Evolutionary conservation across 2,888 invertebrate genomes (phyloP).

Genomic region (Andrena fulva): DNA sequence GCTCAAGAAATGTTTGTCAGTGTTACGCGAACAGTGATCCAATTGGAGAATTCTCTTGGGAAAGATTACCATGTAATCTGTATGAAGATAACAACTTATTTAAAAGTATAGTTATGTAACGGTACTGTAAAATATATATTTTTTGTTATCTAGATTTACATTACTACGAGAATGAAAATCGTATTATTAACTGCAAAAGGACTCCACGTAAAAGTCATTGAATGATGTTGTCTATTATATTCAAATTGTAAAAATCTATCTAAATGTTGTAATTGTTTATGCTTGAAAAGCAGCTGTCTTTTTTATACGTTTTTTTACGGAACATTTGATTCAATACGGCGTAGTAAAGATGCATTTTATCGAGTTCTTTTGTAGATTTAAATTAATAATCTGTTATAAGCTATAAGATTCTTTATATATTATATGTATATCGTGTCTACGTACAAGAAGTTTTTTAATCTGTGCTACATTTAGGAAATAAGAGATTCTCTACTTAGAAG

Average conservation of each 20-base stretch:
- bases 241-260: conserved; percentile 70
- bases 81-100: conserved; percentile 77
- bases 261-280: conserved; percentile 43
- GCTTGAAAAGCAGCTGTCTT: conserved; percentile 49
- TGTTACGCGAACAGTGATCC: conserved; percentile 82
- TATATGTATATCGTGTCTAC: conserved; percentile 59
- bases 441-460: conserved; percentile 46
- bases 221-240: conserved; percentile 64
- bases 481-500: conserved; percentile 38
- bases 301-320: conserved; percentile 17
- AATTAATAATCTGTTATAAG: conserved; percentile 73
- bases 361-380: conserved; percentile 72
- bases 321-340: conserved; percentile 21
- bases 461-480: conserved; percentile 46
- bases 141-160: conserved; percentile 81
- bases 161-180: conserved; percentile 54
- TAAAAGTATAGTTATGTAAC: conserved; percentile 77
- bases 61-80: conserved; percentile 62
- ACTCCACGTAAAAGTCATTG: conserved; percentile 60
- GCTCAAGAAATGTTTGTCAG: conserved; percentile 83
- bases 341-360: conserved; percentile 40
- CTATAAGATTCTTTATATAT: conserved; percentile 76
- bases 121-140: conserved; percentile 83
- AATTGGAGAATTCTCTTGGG: conserved; percentile 61
- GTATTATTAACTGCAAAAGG: conserved; percentile 66